These are phyloP conservation scores for Heliocidaris tuberculata DNA, from an alignment of 35 echinoderm and acorn worm species.

Conservation along the genomic window DNA sequence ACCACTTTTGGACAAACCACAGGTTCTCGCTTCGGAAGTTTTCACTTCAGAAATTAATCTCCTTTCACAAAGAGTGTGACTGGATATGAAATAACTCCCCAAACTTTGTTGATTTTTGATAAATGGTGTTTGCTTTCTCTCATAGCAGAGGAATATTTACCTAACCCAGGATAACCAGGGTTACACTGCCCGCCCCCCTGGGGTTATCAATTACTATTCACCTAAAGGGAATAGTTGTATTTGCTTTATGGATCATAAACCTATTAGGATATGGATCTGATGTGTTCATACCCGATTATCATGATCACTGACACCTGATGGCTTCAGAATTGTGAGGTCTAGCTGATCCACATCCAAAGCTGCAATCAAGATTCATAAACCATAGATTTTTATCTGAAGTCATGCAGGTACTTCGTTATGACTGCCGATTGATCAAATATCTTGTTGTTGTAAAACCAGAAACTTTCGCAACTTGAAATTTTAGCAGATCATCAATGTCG, in stretches of 20 bases:
- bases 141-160: constrained; percentile 25
- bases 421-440: background rate
- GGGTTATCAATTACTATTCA: constrained; percentile 24
- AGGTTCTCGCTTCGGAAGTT: background rate
- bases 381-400: background rate
- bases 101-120: background rate
- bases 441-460: background rate
- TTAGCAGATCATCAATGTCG: no score
- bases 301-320: background rate
- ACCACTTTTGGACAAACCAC: background rate
- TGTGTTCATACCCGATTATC: background rate
- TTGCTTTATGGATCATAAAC: constrained; percentile 32
- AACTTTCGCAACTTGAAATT: no score
- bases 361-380: background rate
- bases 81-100: background rate
- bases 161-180: constrained; percentile 26
- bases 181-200: background rate
- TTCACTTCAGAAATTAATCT: background rate
- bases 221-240: background rate
- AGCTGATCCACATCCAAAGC: background rate
- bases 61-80: background rate
- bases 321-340: background rate
- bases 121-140: constrained; percentile 4
- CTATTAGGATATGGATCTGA: background rate
- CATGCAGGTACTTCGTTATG: background rate